Percentiles rank a stretch among this genome's conserved stretches.
These are phyloP conservation scores for Hyposoter didymator DNA, from an alignment of 2,888 invertebrate genomes.

Conservation along the genomic window DNA sequence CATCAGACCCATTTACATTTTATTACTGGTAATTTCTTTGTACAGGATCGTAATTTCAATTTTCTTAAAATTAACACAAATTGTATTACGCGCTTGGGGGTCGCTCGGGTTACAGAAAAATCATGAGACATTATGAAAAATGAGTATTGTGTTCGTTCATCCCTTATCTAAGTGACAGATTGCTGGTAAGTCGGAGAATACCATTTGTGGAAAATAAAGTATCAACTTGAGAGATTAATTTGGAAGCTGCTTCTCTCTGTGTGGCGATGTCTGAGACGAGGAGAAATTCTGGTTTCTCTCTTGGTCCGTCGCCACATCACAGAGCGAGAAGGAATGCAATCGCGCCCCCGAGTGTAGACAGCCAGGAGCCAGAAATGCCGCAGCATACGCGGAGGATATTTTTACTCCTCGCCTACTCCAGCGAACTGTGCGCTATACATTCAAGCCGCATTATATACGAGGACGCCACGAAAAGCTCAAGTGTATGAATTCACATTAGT, in stretches of 20 bases:
- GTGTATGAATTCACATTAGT: constrained; percentile 58
- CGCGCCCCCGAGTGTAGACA: constrained; percentile 54
- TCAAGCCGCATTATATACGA: background rate
- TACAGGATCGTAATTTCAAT: background rate
- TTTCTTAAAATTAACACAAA: background rate
- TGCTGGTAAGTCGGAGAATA: background rate
- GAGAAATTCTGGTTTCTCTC: constrained; percentile 35
- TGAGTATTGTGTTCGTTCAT: background rate
- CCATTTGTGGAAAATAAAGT: constrained; percentile 24
- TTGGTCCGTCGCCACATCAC: constrained; percentile 12
- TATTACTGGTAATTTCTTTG: background rate
- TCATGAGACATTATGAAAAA: constrained; percentile 15
- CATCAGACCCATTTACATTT: background rate
- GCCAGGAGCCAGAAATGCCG: constrained; percentile 64
- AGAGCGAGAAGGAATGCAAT: constrained; percentile 9
- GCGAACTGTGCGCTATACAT: background rate
- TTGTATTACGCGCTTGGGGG: background rate
- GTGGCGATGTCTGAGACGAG: constrained; percentile 1
- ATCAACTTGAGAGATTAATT: constrained; percentile 38
- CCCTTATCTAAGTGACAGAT: constrained; percentile 1
- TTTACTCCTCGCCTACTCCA: constrained; percentile 29
- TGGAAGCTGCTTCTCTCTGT: constrained; percentile 17
- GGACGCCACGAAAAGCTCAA: constrained; percentile 18
- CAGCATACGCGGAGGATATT: constrained; percentile 46
- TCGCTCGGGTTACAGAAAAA: background rate